phyloP scores from a whole-genome alignment of 2,797 vertebrate genomes.

The Scomberomorus guttatus region DNA sequence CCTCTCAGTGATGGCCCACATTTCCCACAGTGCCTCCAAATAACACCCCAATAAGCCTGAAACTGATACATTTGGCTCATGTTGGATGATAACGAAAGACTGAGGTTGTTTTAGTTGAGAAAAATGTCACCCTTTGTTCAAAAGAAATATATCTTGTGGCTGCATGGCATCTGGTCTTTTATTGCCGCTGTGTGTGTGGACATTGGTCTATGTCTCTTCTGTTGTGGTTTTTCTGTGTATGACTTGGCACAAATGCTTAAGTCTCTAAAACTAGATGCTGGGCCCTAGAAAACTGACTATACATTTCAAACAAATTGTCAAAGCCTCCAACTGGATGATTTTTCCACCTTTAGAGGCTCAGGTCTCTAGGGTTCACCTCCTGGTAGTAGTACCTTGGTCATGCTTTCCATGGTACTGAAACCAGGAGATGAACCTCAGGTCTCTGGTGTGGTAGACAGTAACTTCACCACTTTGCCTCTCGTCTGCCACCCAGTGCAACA shows the following conservation, averaged over 20 bases:
- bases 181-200: background rate
- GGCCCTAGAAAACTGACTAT: background rate
- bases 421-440: too few species aligned
- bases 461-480: background rate
- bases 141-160: background rate
- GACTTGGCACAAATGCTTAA: background rate
- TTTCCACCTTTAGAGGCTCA: background rate
- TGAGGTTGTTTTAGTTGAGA: background rate
- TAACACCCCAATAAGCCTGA: background rate
- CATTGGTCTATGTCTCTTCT: background rate
- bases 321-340: background rate
- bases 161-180: background rate
- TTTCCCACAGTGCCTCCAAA: background rate
- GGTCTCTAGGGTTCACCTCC: background rate
- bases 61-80: constrained; percentile 9
- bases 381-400: background rate
- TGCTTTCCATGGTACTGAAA: background rate
- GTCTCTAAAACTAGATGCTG: background rate
- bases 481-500: too few species aligned
- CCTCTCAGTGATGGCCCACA: background rate
- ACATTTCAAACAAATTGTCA: background rate
- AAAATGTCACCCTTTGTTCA: background rate
- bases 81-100: background rate
- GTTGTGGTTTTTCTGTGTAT: background rate
- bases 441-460: background rate